These are phyloP conservation scores for Leptopilina syphax DNA, from an alignment of 2,888 invertebrate genomes.

Conservation along the genomic window DNA sequence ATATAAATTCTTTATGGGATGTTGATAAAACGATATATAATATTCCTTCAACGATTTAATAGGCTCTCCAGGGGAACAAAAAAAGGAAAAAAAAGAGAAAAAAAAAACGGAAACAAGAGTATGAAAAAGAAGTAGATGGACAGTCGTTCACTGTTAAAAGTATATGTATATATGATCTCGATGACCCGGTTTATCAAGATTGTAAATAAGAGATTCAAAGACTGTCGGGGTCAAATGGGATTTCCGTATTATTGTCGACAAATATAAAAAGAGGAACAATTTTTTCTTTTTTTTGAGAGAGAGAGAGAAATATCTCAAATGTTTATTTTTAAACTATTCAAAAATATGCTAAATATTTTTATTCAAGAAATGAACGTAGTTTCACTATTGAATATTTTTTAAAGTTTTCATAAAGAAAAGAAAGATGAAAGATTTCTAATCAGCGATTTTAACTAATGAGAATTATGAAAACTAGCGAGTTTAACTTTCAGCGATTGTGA, in stretches of 20 bases:
- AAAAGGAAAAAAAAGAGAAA: neutral
- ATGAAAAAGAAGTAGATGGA: constrained; percentile 42
- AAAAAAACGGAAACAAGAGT: neutral
- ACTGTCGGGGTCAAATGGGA: constrained; percentile 4
- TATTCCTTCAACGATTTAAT: constrained; percentile 21
- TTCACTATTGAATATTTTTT: too few relatives aligned
- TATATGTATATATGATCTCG: constrained; percentile 35
- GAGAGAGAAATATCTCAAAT: too few relatives aligned
- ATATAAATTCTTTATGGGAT: neutral
- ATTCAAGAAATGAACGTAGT: too few relatives aligned
- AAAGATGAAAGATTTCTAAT: too few relatives aligned
- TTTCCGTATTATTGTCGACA: neutral
- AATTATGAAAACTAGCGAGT: neutral
- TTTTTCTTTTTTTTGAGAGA: neutral
- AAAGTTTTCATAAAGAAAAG: too few relatives aligned
- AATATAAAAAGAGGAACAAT: too few relatives aligned
- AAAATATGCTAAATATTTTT: too few relatives aligned
- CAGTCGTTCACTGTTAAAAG: constrained; percentile 45
- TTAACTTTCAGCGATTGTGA: neutral
- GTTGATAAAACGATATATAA: constrained; percentile 22
- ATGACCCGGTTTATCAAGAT: constrained; percentile 58
- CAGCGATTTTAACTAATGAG: too few relatives aligned
- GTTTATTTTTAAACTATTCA: too few relatives aligned
- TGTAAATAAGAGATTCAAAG: constrained; percentile 52
- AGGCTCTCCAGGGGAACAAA: neutral